These are phyloP conservation scores for Emmelina monodactyla DNA, from an alignment of 2,888 invertebrate species.

Conservation along the genomic window DNA sequence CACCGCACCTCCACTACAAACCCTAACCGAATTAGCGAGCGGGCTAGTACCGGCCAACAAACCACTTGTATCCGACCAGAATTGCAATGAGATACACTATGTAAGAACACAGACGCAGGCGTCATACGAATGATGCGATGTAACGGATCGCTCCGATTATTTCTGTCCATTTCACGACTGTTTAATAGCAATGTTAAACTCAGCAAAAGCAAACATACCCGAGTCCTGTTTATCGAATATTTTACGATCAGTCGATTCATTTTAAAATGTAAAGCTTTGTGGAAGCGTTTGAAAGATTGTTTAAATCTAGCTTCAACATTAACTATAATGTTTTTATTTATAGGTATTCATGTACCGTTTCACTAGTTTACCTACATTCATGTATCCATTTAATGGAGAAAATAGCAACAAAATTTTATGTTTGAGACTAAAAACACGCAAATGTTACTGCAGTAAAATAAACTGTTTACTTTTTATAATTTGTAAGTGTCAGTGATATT, in stretches of 20 bases:
- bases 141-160: conserved; percentile 65
- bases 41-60: conserved; percentile 39
- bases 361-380: conserved; percentile 59
- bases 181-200: conserved; percentile 66
- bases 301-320: conserved; percentile 42
- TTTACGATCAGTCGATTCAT: conserved; percentile 61
- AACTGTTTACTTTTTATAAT: too few species aligned
- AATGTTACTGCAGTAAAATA: too few species aligned
- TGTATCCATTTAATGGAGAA: too few species aligned
- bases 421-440: too few species aligned
- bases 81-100: conserved; percentile 37
- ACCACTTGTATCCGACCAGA: conserved; percentile 33
- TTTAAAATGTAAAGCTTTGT: conserved; percentile 59
- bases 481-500: too few species aligned
- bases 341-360: conserved; percentile 62
- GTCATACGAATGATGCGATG: conserved; percentile 60
- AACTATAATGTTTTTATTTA: conserved; percentile 56
- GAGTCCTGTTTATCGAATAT: conserved; percentile 65
- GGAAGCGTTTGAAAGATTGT: conserved; percentile 56
- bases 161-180: conserved; percentile 65
- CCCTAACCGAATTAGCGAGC: conserved; percentile 37
- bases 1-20: conserved; percentile 17
- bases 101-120: conserved; percentile 39
- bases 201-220: conserved; percentile 61
- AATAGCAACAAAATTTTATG: too few species aligned